A percentile compares a stretch with the other conserved stretches of the same genome.
Evolutionary conservation across 2,797 vertebrate species (phyloP).

Genomic region (Esox lucius): DNA sequence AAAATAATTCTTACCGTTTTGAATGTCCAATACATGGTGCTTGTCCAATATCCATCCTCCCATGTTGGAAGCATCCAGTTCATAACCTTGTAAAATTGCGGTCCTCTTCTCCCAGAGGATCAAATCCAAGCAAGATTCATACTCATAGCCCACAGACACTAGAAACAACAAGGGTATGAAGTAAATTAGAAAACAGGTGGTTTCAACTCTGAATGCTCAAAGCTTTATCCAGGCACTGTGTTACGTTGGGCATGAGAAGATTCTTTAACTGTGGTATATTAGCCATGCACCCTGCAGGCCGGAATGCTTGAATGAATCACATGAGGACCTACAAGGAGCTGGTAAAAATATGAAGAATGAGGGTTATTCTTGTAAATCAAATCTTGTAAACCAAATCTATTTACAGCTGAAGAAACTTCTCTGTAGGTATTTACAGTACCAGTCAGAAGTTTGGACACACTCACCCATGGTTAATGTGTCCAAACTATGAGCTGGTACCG

Average conservation of each 20-base stretch:
- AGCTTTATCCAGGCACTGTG: too few relatives aligned
- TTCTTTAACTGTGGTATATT: conserved; percentile 17
- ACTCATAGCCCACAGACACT: conserved; percentile 99
- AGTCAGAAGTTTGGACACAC: too few relatives aligned
- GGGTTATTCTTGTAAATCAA: background rate
- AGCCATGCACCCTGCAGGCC: conserved; percentile 36
- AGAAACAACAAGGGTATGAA: conserved; percentile 59
- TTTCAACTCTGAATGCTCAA: too few relatives aligned
- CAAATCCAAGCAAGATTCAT: conserved; percentile 94
- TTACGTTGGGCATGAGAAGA: too few relatives aligned
- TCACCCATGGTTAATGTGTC: too few relatives aligned
- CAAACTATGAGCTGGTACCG: too few relatives aligned
- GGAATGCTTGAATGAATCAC: conserved; percentile 19
- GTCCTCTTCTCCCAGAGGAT: conserved; percentile 98
- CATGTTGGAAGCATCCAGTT: conserved; percentile 94
- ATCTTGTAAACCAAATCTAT: conserved; percentile 8
- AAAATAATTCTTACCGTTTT: conserved; percentile 82
- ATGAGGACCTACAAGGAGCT: too few relatives aligned
- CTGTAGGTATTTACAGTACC: background rate
- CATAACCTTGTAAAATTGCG: conserved; percentile 90
- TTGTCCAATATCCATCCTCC: conserved; percentile 96
- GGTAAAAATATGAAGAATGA: too few relatives aligned
- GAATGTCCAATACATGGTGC: conserved; percentile 92
- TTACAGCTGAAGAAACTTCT: conserved; percentile 50
- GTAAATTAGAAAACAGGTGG: conserved; percentile 30